These are phyloP conservation scores for Hypotaenidia okinawae DNA, from an alignment of 2,797 vertebrate genomes.

Conservation along the genomic window DNA sequence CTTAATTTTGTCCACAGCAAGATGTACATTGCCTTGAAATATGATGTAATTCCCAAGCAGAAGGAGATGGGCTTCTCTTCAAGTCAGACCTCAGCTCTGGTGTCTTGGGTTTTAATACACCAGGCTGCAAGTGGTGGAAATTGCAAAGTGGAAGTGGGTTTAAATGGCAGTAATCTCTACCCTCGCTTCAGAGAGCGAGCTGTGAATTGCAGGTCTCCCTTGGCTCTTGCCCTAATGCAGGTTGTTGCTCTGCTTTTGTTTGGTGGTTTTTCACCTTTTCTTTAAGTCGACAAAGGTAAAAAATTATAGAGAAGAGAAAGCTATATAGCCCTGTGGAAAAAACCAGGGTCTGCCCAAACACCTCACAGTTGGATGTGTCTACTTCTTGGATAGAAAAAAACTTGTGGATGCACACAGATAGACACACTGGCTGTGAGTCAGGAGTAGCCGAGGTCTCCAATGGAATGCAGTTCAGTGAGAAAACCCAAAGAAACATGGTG, in stretches of 20 bases:
- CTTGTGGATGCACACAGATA: not conserved
- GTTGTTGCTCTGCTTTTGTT: not conserved
- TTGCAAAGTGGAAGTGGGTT: conserved; percentile 21
- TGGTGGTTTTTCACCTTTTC: not conserved
- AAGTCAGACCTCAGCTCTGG: not conserved
- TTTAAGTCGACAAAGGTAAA: not conserved
- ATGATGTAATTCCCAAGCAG: conserved; percentile 21
- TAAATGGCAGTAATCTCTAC: conserved; percentile 41
- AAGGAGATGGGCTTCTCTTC: not conserved
- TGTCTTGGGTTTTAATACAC: not conserved
- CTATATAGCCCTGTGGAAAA: not conserved
- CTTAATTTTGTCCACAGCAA: conserved; percentile 50
- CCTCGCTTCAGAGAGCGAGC: not conserved
- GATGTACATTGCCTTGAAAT: not conserved
- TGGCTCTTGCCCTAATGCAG: not conserved
- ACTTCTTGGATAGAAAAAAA: not conserved
- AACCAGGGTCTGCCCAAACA: not conserved
- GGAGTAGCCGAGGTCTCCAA: not conserved
- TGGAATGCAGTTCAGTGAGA: not conserved
- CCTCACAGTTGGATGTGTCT: not conserved
- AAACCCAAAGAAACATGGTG: not conserved
- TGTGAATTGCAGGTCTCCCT: conserved; percentile 2
- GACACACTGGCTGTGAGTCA: not conserved
- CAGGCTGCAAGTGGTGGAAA: not conserved
- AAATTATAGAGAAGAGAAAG: not conserved